Percentiles rank a stretch among this genome's conserved stretches.
phyloP scores from a whole-genome alignment of 1,140 invertebrate species.

The Heliothis virescens region DNA sequence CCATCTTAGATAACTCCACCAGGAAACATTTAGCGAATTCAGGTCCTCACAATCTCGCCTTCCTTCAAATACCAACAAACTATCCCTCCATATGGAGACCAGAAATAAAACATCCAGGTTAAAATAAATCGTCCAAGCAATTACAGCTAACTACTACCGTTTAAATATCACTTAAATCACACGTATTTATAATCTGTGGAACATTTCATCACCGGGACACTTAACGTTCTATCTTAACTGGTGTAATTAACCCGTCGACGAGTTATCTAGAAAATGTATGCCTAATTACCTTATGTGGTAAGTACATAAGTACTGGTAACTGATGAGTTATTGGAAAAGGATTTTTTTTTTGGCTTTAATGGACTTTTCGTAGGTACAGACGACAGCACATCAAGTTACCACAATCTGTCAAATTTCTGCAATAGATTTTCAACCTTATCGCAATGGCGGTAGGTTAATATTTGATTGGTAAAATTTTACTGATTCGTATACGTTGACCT shows the following conservation, averaged over 20 bases:
- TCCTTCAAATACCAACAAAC: background rate
- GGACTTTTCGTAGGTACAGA: background rate
- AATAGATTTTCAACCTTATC: no score
- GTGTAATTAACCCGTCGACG: slow-evolving; percentile 31
- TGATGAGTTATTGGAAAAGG: slow-evolving; percentile 5
- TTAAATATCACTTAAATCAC: slow-evolving; percentile 45
- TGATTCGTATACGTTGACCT: no score
- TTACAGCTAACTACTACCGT: slow-evolving; percentile 34
- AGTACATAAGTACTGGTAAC: slow-evolving; percentile 3
- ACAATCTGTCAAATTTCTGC: no score
- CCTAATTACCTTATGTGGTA: slow-evolving; percentile 41
- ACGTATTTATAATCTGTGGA: slow-evolving; percentile 42
- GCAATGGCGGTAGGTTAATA: no score
- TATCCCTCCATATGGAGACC: background rate
- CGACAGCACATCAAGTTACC: no score
- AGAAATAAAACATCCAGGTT: slow-evolving; percentile 13
- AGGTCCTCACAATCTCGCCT: background rate
- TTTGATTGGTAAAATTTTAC: no score
- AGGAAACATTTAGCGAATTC: no score
- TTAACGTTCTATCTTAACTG: slow-evolving; percentile 39
- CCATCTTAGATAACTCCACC: no score
- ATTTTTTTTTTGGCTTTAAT: background rate
- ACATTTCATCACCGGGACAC: slow-evolving; percentile 41
- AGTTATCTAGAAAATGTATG: slow-evolving; percentile 37
- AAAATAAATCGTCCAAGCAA: slow-evolving; percentile 36